phyloP scores from a whole-genome alignment of 1,140 invertebrate genomes.

The Aphelinus atriplicis region DNA sequence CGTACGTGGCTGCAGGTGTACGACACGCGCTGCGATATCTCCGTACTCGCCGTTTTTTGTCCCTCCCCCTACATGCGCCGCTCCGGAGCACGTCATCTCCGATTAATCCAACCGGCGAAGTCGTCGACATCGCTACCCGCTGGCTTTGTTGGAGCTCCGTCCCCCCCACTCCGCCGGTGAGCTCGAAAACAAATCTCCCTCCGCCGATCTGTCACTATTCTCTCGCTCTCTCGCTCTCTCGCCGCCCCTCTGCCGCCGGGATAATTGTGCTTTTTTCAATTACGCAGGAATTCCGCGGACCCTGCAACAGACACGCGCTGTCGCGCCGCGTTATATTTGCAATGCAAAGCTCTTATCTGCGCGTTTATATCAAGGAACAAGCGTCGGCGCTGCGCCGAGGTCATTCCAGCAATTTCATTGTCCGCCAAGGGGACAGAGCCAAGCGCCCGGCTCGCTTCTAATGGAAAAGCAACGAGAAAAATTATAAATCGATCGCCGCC shows the following conservation, averaged over 20 bases:
- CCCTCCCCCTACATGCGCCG: no score
- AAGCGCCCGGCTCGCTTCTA: background rate
- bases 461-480: constrained; percentile 11
- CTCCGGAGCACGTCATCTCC: no score
- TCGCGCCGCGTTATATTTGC: constrained; percentile 38
- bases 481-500: constrained; percentile 2
- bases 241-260: background rate
- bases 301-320: constrained; percentile 38
- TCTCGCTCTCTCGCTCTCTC: constrained; percentile 21
- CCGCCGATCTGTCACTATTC: background rate
- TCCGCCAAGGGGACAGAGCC: no score
- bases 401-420: no score
- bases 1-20: no score
- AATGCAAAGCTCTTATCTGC: constrained; percentile 32
- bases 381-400: background rate
- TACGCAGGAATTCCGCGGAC: constrained; percentile 47
- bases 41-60: no score
- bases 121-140: no score
- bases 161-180: no score
- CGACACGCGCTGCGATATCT: no score
- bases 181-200: no score
- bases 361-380: constrained; percentile 3
- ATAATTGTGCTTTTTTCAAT: constrained; percentile 48
- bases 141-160: no score
- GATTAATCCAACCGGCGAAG: no score